Conservation (phyloP, 2,888 invertebrate species). For the Eristalis tenax region DNA sequence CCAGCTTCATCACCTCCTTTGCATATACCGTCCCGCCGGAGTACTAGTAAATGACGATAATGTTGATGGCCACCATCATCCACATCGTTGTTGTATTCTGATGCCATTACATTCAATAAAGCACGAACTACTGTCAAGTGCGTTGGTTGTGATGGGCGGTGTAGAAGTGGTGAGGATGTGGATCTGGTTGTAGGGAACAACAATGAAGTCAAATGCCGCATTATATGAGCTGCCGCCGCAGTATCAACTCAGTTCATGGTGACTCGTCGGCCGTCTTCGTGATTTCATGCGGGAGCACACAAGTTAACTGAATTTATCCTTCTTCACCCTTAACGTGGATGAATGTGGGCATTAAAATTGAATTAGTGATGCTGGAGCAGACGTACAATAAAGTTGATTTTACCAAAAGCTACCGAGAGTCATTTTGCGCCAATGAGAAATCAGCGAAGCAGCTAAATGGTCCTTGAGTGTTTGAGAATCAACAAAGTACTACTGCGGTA, state of each 20-base stretch:
- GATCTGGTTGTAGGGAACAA: conserved; percentile 4
- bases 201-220: conserved; percentile 50
- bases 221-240: conserved; percentile 28
- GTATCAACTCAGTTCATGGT: conserved; percentile 4
- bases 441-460: conserved; percentile 51
- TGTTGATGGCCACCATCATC: conserved; percentile 27
- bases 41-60: conserved; percentile 6
- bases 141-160: neutral
- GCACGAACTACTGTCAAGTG: conserved; percentile 37
- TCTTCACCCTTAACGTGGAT: neutral
- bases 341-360: conserved; percentile 39
- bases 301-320: conserved; percentile 26
- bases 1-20: neutral
- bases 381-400: conserved; percentile 17
- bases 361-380: conserved; percentile 35
- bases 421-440: conserved; percentile 11
- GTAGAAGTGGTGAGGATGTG: neutral
- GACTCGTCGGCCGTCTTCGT: neutral
- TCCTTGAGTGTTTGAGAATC: conserved; percentile 40
- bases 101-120: conserved; percentile 54
- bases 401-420: conserved; percentile 6
- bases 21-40: conserved; percentile 4
- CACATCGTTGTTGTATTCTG: neutral
- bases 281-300: conserved; percentile 42
- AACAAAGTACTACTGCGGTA: conserved; percentile 2